These are phyloP conservation scores for Phataginus tricuspis DNA, from an alignment of 2,797 vertebrate species.

Conservation along the genomic window DNA sequence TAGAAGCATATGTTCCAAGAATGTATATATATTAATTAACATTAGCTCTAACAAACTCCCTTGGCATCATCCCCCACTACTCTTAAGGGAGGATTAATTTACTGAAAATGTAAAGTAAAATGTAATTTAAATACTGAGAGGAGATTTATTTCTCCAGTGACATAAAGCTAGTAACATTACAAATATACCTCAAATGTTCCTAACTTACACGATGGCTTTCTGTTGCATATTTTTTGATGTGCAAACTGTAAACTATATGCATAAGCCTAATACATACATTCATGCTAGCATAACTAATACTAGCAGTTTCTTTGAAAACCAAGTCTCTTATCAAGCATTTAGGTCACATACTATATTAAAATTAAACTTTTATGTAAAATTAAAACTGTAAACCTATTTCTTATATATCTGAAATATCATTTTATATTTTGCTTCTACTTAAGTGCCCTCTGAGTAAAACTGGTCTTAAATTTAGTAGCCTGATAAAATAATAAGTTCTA, in stretches of 20 bases:
- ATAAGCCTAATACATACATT: neutral
- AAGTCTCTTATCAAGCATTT: neutral
- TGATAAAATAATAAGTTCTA: neutral
- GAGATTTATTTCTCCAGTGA: slow-evolving; percentile 14
- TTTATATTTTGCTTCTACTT: neutral
- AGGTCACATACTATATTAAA: neutral
- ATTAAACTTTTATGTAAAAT: neutral
- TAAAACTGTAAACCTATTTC: neutral
- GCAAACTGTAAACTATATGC: slow-evolving; percentile 26
- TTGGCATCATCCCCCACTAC: neutral
- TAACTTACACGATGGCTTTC: neutral
- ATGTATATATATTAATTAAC: slow-evolving; percentile 38
- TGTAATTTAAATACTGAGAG: neutral
- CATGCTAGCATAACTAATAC: neutral
- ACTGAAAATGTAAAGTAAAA: slow-evolving; percentile 48
- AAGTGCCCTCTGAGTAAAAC: neutral
- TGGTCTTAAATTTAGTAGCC: neutral
- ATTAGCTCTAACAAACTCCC: slow-evolving; percentile 53
- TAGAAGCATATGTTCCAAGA: slow-evolving; percentile 19
- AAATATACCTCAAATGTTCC: neutral
- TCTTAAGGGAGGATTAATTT: slow-evolving; percentile 37
- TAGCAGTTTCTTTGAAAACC: neutral
- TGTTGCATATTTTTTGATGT: neutral
- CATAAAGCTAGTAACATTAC: neutral
- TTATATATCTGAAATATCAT: neutral